phyloP scores from a whole-genome alignment of 2,113 vertebrate genomes.

The Corythoichthys haematopterus region DNA sequence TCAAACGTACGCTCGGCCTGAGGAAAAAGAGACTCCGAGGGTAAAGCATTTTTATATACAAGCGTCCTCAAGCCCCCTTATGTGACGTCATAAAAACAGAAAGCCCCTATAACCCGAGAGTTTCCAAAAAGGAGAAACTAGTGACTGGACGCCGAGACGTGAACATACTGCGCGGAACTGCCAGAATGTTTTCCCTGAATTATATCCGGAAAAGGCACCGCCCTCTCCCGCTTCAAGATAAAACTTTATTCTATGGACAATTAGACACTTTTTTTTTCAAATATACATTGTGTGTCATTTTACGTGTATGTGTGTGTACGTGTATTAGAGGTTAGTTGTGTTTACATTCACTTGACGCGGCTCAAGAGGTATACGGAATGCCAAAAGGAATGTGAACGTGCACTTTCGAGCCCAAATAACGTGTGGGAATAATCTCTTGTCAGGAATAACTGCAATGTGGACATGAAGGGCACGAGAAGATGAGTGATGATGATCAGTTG shows the following conservation, averaged over 20 bases:
- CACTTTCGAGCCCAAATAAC: not conserved
- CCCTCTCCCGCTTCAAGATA: slow-evolving; percentile 64
- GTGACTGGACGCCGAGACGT: not conserved
- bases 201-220: slow-evolving; percentile 62
- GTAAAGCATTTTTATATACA: slow-evolving; percentile 60
- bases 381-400: not conserved
- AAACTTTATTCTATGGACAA: slow-evolving; percentile 57
- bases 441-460: not conserved
- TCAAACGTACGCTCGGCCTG: slow-evolving; percentile 41
- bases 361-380: not conserved
- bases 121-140: not conserved
- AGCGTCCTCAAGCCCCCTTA: slow-evolving; percentile 3
- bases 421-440: not conserved
- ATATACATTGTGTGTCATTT: slow-evolving; percentile 64
- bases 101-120: not conserved
- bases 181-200: slow-evolving; percentile 72
- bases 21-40: slow-evolving; percentile 57
- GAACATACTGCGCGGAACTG: slow-evolving; percentile 65
- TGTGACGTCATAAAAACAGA: not conserved
- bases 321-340: slow-evolving; percentile 70
- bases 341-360: slow-evolving; percentile 30
- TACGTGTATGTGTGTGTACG: slow-evolving; percentile 58
- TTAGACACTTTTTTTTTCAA: slow-evolving; percentile 55
- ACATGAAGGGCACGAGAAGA: not conserved
- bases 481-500: not conserved